Conservation (phyloP, 2,797 vertebrate genomes). For the Crenuchus spilurus region DNA sequence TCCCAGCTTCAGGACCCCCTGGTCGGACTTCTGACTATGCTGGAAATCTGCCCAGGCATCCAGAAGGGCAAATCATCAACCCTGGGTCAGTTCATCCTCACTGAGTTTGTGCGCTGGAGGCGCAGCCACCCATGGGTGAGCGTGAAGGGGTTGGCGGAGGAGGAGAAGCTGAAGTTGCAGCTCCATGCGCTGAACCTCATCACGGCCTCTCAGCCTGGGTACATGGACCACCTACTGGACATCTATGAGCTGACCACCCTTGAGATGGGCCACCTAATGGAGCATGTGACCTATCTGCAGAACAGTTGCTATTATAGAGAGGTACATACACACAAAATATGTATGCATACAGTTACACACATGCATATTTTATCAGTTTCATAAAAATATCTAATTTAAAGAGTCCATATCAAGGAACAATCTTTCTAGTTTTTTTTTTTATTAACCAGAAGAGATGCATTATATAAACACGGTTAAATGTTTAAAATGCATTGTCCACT, state of each 20-base stretch:
- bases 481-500: too few relatives aligned
- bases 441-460: too few relatives aligned
- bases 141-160: constrained; percentile 59
- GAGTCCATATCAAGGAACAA: too few relatives aligned
- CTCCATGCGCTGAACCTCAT: constrained; percentile 67
- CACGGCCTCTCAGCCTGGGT: constrained; percentile 61
- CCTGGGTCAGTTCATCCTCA: constrained; percentile 66
- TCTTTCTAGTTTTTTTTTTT: too few relatives aligned
- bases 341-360: not conserved
- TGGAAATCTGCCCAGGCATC: constrained; percentile 70
- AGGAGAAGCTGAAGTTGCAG: constrained; percentile 62
- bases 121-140: constrained; percentile 65
- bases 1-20: constrained; percentile 73
- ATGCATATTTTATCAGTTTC: too few relatives aligned
- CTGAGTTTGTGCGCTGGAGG: constrained; percentile 75
- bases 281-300: constrained; percentile 65
- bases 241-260: constrained; percentile 72
- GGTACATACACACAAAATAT: constrained; percentile 50
- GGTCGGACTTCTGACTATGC: constrained; percentile 67
- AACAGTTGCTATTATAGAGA: constrained; percentile 67
- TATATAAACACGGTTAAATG: too few relatives aligned
- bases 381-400: too few relatives aligned
- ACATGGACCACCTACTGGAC: constrained; percentile 65
- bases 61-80: constrained; percentile 71
- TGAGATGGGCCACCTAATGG: constrained; percentile 62